phyloP scores from a whole-genome alignment of 2,888 invertebrate genomes.

The Hirtodrosophila cameraria region DNA sequence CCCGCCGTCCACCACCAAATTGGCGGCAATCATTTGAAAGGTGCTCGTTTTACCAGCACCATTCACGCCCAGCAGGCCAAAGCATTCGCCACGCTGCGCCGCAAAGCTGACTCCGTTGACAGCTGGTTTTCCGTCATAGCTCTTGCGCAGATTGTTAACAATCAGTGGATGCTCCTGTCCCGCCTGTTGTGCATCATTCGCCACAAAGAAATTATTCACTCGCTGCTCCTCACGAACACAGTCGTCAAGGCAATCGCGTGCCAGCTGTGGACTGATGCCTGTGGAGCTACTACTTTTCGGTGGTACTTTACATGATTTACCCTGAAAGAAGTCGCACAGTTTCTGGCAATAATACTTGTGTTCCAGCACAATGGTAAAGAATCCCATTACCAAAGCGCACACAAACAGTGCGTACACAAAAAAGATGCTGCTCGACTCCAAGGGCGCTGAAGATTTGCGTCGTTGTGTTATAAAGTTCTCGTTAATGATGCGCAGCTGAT shows the following conservation, averaged over 20 bases:
- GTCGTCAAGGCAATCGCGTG: slow-evolving; percentile 33
- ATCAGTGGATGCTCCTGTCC: slow-evolving; percentile 85
- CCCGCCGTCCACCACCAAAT: slow-evolving; percentile 85
- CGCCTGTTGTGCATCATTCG: neutral
- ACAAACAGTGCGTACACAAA: slow-evolving; percentile 63
- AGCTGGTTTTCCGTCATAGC: slow-evolving; percentile 85
- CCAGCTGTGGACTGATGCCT: slow-evolving; percentile 5
- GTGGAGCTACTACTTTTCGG: slow-evolving; percentile 21
- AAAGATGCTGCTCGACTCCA: slow-evolving; percentile 44
- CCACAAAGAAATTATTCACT: slow-evolving; percentile 48
- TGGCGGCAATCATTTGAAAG: slow-evolving; percentile 92
- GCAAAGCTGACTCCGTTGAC: slow-evolving; percentile 89
- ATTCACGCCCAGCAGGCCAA: slow-evolving; percentile 93
- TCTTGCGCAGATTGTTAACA: slow-evolving; percentile 87
- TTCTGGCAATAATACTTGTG: slow-evolving; percentile 62
- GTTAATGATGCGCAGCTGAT: slow-evolving; percentile 82
- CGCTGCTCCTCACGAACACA: slow-evolving; percentile 67
- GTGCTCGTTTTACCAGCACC: slow-evolving; percentile 94
- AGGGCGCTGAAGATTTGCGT: slow-evolving; percentile 18
- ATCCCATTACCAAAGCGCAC: slow-evolving; percentile 45
- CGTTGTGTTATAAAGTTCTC: slow-evolving; percentile 78
- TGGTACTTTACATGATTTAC: slow-evolving; percentile 41
- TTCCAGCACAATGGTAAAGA: slow-evolving; percentile 74
- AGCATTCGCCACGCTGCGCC: slow-evolving; percentile 90
- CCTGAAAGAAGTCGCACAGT: slow-evolving; percentile 44